Percentiles rank a stretch among this genome's conserved stretches.
Conservation (phyloP, 37 sponge, comb jelly and placozoan genomes). For the Chondrilla cf. caribensis region DNA sequence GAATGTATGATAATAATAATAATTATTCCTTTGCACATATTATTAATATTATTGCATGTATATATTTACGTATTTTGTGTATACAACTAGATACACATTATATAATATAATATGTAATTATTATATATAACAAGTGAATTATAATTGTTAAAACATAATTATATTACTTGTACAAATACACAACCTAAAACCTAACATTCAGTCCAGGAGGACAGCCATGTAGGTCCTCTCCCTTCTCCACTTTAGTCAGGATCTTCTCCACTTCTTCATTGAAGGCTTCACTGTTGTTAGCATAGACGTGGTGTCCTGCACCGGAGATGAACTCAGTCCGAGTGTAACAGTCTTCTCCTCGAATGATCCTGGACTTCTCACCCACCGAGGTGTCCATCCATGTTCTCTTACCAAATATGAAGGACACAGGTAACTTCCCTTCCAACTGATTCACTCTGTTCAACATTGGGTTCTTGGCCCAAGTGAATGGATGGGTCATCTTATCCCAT, state of each 20-base stretch:
- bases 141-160: too few relatives aligned
- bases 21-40: too few relatives aligned
- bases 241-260: constrained; percentile 21
- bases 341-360: constrained; percentile 32
- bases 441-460: constrained; percentile 69
- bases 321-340: constrained; percentile 64
- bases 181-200: too few relatives aligned
- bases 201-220: too few relatives aligned
- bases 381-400: constrained; percentile 81
- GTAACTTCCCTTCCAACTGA: constrained; percentile 44
- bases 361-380: constrained; percentile 49
- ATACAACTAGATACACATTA: too few relatives aligned
- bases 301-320: constrained; percentile 82
- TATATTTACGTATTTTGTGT: too few relatives aligned
- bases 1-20: too few relatives aligned
- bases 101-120: too few relatives aligned
- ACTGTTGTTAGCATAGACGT: constrained; percentile 87
- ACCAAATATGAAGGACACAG: constrained; percentile 77
- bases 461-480: constrained; percentile 65
- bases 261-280: constrained; percentile 65
- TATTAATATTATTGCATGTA: too few relatives aligned
- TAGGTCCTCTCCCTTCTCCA: constrained; percentile 4
- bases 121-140: too few relatives aligned
- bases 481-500: constrained; percentile 52
- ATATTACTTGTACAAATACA: too few relatives aligned